Conservation (phyloP, 1,140 invertebrate genomes). For the Drosophila ogumai region DNA sequence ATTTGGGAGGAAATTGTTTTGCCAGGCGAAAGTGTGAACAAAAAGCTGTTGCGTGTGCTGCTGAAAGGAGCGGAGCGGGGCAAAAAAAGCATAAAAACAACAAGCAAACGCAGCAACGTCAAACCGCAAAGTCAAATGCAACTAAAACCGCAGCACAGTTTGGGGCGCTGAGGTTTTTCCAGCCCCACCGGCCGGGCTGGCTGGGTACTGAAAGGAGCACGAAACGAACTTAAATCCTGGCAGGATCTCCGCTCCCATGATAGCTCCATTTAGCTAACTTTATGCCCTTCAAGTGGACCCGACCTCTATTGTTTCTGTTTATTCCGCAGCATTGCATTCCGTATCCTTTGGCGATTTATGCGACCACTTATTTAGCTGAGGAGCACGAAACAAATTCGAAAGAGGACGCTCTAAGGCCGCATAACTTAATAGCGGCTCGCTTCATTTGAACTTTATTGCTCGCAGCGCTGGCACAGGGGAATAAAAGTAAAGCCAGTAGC, state of each 20-base stretch:
- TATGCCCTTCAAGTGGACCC: conserved; percentile 14
- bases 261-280: conserved; percentile 21
- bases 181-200: background rate
- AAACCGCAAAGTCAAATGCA: conserved; percentile 83
- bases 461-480: conserved; percentile 33
- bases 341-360: conserved; percentile 74
- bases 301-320: conserved; percentile 52
- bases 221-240: conserved; percentile 37
- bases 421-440: conserved; percentile 76
- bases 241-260: conserved; percentile 6
- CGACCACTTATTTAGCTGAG: conserved; percentile 75
- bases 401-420: conserved; percentile 61
- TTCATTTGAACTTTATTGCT: conserved; percentile 82
- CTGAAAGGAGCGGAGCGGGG: conserved; percentile 44
- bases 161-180: conserved; percentile 56
- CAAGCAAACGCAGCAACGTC: conserved; percentile 72
- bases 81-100: conserved; percentile 57
- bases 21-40: conserved; percentile 81
- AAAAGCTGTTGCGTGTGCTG: conserved; percentile 81
- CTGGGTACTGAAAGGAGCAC: conserved; percentile 1
- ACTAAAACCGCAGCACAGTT: conserved; percentile 77
- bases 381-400: conserved; percentile 49
- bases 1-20: conserved; percentile 75
- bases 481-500: conserved; percentile 53
- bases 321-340: conserved; percentile 49